Conservation (phyloP, 2,113 vertebrate genomes). For the Trogon surrucura region DNA sequence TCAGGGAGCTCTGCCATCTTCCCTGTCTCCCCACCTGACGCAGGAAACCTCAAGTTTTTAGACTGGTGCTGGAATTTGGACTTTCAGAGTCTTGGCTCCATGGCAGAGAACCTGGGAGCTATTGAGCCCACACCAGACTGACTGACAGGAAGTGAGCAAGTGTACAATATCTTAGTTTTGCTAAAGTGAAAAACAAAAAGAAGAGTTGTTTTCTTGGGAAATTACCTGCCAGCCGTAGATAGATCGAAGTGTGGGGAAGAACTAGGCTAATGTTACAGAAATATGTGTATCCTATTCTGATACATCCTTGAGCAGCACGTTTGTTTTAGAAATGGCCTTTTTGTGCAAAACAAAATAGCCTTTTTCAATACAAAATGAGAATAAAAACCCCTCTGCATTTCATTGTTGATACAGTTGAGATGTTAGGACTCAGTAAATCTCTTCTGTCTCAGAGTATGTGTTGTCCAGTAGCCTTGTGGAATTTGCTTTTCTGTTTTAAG, state of each 20-base stretch:
- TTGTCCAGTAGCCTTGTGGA: background rate
- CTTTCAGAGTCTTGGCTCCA: background rate
- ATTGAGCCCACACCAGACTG: background rate
- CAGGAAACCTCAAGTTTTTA: background rate
- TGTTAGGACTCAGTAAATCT: background rate
- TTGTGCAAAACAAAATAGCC: background rate
- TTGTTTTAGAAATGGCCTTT: constrained; percentile 5
- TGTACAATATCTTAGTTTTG: background rate
- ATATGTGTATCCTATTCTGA: background rate
- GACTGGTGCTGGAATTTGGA: background rate
- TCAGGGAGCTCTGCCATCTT: background rate
- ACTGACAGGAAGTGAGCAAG: background rate
- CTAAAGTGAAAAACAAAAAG: background rate
- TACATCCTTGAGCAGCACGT: background rate
- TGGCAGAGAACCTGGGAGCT: background rate
- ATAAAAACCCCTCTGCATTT: background rate
- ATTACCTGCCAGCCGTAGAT: background rate
- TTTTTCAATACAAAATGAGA: background rate
- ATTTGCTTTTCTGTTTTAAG: background rate
- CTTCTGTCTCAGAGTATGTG: background rate
- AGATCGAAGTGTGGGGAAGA: background rate
- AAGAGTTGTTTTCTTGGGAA: background rate
- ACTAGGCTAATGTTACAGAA: background rate
- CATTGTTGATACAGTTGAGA: background rate
- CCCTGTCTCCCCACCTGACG: background rate